Evolutionary conservation across 1,140 invertebrate genomes (phyloP).

Genomic region (Trichonephila inaurata): DNA sequence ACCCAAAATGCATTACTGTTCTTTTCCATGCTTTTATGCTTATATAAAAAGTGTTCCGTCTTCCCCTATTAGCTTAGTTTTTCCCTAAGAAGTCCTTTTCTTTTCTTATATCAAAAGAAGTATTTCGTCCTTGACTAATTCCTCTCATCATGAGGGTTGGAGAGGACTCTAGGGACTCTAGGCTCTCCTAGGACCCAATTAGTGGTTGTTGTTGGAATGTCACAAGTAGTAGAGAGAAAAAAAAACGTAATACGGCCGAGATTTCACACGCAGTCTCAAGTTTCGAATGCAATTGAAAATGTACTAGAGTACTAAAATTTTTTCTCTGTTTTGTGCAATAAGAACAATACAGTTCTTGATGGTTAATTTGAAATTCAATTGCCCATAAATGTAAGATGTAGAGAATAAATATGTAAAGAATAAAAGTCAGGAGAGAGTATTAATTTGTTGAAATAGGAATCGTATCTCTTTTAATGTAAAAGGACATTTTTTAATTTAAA

Average conservation of each 20-base stretch:
- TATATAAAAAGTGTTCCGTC: not conserved
- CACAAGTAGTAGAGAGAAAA: not conserved
- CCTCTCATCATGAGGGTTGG: slow-evolving; percentile 29
- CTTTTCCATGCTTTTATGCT: too few relatives aligned
- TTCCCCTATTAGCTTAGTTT: not conserved
- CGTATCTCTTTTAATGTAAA: too few relatives aligned
- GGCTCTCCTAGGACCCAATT: slow-evolving; percentile 29
- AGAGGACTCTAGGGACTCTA: slow-evolving; percentile 2
- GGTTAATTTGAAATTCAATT: too few relatives aligned
- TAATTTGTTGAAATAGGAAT: too few relatives aligned
- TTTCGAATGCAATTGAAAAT: not conserved
- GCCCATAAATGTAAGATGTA: too few relatives aligned
- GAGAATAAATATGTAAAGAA: too few relatives aligned
- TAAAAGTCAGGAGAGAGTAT: too few relatives aligned
- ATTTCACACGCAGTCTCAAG: not conserved
- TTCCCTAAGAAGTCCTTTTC: not conserved
- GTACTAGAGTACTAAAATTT: not conserved
- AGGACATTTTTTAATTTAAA: too few relatives aligned
- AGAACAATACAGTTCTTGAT: too few relatives aligned
- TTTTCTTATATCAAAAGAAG: not conserved
- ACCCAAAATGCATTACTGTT: too few relatives aligned
- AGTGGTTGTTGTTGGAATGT: slow-evolving; percentile 32
- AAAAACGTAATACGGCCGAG: not conserved
- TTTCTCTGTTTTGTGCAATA: too few relatives aligned
- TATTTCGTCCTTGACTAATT: slow-evolving; percentile 13